A percentile compares a stretch with the other conserved stretches of the same genome.
Conservation (phyloP, 1,140 invertebrate genomes). For the Centruroides vittatus region DNA sequence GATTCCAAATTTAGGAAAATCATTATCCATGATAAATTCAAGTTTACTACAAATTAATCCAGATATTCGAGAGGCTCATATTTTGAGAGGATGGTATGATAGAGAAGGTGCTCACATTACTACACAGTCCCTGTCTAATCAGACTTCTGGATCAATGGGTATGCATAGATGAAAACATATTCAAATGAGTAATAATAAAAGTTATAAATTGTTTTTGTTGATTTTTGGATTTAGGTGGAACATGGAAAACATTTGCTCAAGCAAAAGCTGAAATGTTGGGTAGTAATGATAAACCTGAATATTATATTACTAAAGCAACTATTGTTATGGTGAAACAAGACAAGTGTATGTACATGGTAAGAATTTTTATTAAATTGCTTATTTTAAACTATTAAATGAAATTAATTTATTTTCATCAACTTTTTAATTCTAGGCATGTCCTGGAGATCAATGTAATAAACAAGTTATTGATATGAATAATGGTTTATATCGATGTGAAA, state of each 20-base stretch:
- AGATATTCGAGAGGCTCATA: constrained; percentile 70
- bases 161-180: constrained; percentile 14
- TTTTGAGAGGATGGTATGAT: constrained; percentile 80
- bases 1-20: constrained; percentile 6
- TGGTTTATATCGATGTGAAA: constrained; percentile 82
- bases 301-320: constrained; percentile 53
- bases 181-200: not conserved
- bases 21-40: constrained; percentile 22
- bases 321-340: constrained; percentile 54
- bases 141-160: constrained; percentile 16
- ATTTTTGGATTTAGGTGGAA: constrained; percentile 8
- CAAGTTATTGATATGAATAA: constrained; percentile 79
- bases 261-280: constrained; percentile 48
- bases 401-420: no score
- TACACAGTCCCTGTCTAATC: constrained; percentile 44
- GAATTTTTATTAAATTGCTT: no score
- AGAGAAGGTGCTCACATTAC: constrained; percentile 47
- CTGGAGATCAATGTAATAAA: constrained; percentile 73
- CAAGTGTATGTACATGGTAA: constrained; percentile 62
- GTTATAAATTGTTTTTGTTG: not conserved
- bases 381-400: no score
- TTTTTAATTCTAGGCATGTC: constrained; percentile 44
- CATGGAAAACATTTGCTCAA: constrained; percentile 53
- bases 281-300: constrained; percentile 55
- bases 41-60: constrained; percentile 57